Base-by-base conservation (phyloP, 2,888 invertebrate genomes). In the Phymatocera aterrima region DNA sequence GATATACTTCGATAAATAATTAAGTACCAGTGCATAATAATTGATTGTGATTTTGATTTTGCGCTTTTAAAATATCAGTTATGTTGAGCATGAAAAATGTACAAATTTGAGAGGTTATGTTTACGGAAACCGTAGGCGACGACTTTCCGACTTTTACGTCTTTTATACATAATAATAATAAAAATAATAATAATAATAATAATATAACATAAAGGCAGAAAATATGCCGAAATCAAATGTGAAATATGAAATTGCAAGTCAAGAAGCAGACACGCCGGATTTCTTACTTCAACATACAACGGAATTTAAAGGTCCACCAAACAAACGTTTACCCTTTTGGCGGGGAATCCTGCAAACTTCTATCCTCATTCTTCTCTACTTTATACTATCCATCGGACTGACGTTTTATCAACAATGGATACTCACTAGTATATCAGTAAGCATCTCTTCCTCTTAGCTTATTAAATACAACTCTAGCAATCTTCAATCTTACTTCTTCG, bases 391-490 rank as follows among this genome's bases (percentile, higher is more conserved):
- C 15, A 98, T 99, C 85, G 96, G 97, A 64, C 93, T 99, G 77
- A 99, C 98, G 10, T 99, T 99, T 91, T 99, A 99, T 91, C 99
- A 99, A 90, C 95, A 98, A 93, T 96, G 96, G 95, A 94, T 99
- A 77, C 93, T 97, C 82, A 95, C n/a, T n/a, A n/a, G 95, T 93
- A 97, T 97, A 91, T 87, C 87, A 79, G 88, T 88, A 79, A 87
- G 87, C 87, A 81, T 46, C 75, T 31, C 48, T 18, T 43, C 4
- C 34, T 31, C n/a, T 8, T 34, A 48, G 12, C 51, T 18, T 6
- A 61, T 21, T 5, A 12, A 28, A 75, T 28, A 15, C 64, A 37
- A 24, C n/a, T n/a, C n/a, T n/a, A 1, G 31, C 3, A 37, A 40
- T 18, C 28, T 2, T 5, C 34, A 31, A 2, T 15, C 34, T 40